Conservation (phyloP, 2,113 vertebrate genomes). For the Jaculus jaculus region DNA sequence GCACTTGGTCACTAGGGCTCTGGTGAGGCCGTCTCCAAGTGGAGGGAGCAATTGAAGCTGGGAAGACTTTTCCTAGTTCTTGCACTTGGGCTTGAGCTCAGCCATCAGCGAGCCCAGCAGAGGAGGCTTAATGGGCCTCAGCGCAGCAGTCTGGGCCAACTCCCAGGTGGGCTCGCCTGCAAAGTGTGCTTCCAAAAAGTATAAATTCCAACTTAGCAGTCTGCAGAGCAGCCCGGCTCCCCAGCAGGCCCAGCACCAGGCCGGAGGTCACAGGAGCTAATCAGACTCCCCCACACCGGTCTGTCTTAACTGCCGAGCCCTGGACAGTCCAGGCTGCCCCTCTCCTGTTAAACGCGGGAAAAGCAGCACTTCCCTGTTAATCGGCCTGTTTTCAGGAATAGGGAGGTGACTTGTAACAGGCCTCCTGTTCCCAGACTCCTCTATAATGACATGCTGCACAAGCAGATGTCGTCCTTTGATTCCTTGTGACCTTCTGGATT, state of each 20-base stretch:
- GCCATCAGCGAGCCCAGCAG: neutral
- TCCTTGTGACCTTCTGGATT: conserved; percentile 81
- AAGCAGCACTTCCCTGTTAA: conserved; percentile 71
- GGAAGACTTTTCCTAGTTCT: neutral
- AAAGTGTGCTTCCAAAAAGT: conserved; percentile 42
- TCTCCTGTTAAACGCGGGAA: conserved; percentile 63
- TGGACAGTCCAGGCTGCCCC: conserved; percentile 72
- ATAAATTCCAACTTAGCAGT: conserved; percentile 60
- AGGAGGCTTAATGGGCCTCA: conserved; percentile 17
- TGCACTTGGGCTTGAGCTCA: neutral
- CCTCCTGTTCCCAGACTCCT: conserved; percentile 75
- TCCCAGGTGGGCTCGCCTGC: conserved; percentile 50
- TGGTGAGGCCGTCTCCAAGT: neutral
- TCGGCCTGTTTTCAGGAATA: conserved; percentile 74
- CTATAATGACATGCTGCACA: conserved; percentile 80
- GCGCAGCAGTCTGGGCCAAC: neutral
- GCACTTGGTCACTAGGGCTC: neutral
- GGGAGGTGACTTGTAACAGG: conserved; percentile 79
- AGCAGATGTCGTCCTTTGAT: conserved; percentile 81
- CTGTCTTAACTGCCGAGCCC: conserved; percentile 49
- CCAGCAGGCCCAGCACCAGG: conserved; percentile 67
- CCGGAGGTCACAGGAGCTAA: conserved; percentile 79
- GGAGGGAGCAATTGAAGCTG: neutral
- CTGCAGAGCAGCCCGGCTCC: conserved; percentile 63
- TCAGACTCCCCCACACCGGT: conserved; percentile 72